Conservation (phyloP, 2,888 invertebrate species). For the Laspeyria flexula region DNA sequence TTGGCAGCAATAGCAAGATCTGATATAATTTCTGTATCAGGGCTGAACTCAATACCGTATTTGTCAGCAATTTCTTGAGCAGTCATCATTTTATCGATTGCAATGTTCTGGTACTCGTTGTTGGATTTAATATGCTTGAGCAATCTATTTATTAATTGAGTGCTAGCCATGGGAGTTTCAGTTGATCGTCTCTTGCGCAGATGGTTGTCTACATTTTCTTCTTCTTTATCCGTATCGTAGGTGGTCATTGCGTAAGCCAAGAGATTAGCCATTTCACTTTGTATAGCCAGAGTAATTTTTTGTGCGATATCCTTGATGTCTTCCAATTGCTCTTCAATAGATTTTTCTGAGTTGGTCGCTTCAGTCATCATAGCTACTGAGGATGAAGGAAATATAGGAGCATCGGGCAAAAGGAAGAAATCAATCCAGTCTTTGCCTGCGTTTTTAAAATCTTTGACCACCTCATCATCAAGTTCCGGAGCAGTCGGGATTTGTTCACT, state of each 20-base stretch:
- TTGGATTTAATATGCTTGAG: conserved; percentile 76
- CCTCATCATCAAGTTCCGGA: conserved; percentile 44
- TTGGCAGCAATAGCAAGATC: conserved; percentile 72
- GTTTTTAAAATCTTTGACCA: conserved; percentile 48
- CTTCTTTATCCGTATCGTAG: conserved; percentile 50
- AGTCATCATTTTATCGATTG: conserved; percentile 81
- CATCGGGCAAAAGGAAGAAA: conserved; percentile 53
- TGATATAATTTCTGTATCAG: conserved; percentile 73
- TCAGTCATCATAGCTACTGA: conserved; percentile 70
- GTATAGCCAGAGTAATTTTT: conserved; percentile 63
- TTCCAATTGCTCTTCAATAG: conserved; percentile 71
- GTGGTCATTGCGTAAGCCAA: conserved; percentile 61
- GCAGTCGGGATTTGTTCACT: conserved; percentile 40
- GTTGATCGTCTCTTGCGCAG: conserved; percentile 65
- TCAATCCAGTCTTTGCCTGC: conserved; percentile 66
- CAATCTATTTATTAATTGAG: conserved; percentile 68
- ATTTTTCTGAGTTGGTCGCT: conserved; percentile 62
- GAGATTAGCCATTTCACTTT: conserved; percentile 71
- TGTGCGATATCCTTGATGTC: conserved; percentile 72
- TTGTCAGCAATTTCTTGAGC: conserved; percentile 81
- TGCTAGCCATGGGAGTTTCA: conserved; percentile 74
- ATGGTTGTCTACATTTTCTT: conserved; percentile 50
- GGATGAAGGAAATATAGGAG: conserved; percentile 56
- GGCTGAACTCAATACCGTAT: conserved; percentile 73
- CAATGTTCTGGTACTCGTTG: conserved; percentile 80